phyloP scores from a whole-genome alignment of 1,140 invertebrate species.

The Chrysoperla carnea region DNA sequence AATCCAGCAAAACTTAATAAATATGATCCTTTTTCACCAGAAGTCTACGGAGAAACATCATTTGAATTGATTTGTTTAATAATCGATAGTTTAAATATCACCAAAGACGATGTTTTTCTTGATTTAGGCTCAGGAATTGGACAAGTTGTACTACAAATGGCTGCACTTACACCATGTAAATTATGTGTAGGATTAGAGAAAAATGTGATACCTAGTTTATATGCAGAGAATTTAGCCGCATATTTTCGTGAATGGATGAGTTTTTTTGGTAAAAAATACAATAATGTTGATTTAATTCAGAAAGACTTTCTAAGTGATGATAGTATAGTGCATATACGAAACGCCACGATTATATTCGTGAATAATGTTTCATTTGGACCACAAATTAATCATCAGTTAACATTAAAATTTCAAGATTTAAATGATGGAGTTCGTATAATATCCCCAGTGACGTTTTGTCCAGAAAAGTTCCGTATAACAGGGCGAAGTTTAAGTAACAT shows the following conservation, averaged over 20 bases:
- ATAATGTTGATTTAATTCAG: conserved; percentile 47
- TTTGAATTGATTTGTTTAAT: conserved; percentile 64
- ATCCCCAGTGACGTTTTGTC: conserved; percentile 67
- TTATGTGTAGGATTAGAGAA: conserved; percentile 64
- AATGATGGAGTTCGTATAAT: conserved; percentile 60
- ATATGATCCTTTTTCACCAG: conserved; percentile 20
- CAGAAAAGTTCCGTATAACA: conserved; percentile 62
- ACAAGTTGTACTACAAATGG: conserved; percentile 71
- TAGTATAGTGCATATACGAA: conserved; percentile 46
- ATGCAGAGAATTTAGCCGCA: conserved; percentile 51
- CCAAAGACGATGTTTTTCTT: conserved; percentile 57
- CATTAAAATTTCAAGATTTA: conserved; percentile 57
- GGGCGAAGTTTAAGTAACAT: conserved; percentile 40
- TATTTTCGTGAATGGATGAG: conserved; percentile 58
- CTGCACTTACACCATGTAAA: conserved; percentile 51
- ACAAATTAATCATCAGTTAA: conserved; percentile 59
- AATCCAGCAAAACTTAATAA: conserved; percentile 10
- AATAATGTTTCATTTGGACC: conserved; percentile 76
- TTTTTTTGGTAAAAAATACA: conserved; percentile 59
- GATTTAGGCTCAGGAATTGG: conserved; percentile 69
- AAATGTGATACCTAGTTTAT: conserved; percentile 56
- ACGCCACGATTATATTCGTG: conserved; percentile 59
- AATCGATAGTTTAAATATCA: conserved; percentile 55
- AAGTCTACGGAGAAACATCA: conserved; percentile 36
- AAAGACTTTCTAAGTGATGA: conserved; percentile 55